Evolutionary conservation across 2,113 vertebrate species (phyloP).

Genomic region (Mormyrus iriodes): DNA sequence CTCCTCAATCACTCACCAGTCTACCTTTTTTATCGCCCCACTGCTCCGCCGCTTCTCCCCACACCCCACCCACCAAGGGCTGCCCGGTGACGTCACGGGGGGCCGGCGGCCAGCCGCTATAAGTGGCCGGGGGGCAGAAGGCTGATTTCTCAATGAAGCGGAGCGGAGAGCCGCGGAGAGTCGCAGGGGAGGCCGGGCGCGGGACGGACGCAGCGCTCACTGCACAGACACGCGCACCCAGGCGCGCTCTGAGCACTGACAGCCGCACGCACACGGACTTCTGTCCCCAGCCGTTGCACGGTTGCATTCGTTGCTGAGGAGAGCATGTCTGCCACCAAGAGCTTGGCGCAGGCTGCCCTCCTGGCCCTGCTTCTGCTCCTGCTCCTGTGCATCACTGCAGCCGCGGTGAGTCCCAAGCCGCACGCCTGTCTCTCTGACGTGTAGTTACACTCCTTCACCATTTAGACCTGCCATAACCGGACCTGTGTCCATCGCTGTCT

Average conservation of each 20-base stretch:
- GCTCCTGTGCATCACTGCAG: conserved; percentile 25
- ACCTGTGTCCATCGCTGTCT: not conserved
- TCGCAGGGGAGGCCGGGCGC: conserved; percentile 6
- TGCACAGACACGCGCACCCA: conserved; percentile 22
- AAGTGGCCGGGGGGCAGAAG: conserved; percentile 43
- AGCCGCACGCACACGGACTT: too few species aligned
- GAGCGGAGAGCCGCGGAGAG: conserved; percentile 27
- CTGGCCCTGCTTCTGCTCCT: conserved; percentile 31
- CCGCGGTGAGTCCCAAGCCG: conserved; percentile 40
- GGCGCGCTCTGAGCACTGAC: conserved; percentile 24
- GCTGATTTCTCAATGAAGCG: conserved; percentile 44
- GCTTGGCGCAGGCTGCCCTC: conserved; percentile 23
- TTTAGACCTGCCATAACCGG: not conserved
- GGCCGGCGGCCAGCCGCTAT: conserved; percentile 42
- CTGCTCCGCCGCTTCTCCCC: not conserved
- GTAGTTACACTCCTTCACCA: not conserved
- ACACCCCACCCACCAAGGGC: conserved; percentile 19
- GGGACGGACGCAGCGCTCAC: conserved; percentile 22
- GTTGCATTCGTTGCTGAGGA: not conserved
- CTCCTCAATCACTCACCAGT: not conserved
- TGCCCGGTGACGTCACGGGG: conserved; percentile 42
- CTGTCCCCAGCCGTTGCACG: not conserved
- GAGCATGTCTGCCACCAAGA: conserved; percentile 35
- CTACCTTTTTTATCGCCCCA: not conserved
- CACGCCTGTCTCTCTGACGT: not conserved